Conservation (phyloP, 2,113 vertebrate species). For the Saccopteryx leptura region DNA sequence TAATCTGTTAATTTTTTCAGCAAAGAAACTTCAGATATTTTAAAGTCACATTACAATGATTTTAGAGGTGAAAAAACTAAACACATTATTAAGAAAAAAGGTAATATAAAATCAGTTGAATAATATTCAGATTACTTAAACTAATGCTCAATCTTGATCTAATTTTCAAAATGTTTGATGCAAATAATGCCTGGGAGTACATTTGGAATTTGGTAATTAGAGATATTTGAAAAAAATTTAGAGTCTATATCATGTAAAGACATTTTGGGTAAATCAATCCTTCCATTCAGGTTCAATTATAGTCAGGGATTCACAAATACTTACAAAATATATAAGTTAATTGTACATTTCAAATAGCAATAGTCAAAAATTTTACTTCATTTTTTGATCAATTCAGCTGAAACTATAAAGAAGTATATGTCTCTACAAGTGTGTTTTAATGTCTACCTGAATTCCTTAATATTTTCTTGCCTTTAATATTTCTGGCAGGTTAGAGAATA, state of each 20-base stretch:
- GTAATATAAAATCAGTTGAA: not conserved
- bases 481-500: not conserved
- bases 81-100: not conserved
- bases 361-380: not conserved
- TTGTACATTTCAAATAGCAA: not conserved
- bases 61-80: not conserved
- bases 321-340: not conserved
- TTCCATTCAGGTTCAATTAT: not conserved
- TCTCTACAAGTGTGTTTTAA: slow-evolving; percentile 9
- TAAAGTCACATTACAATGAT: too few relatives aligned
- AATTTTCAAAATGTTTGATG: not conserved
- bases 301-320: not conserved
- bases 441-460: not conserved
- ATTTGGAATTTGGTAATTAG: not conserved
- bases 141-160: not conserved
- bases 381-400: not conserved
- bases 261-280: not conserved
- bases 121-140: not conserved
- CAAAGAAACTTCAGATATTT: too few relatives aligned
- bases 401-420: not conserved
- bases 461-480: not conserved
- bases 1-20: not conserved
- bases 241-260: not conserved
- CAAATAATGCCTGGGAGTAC: not conserved
- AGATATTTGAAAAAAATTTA: not conserved